These are phyloP conservation scores for Larimichthys polyactis DNA, from an alignment of 2,113 vertebrate genomes.

Conservation along the genomic window DNA sequence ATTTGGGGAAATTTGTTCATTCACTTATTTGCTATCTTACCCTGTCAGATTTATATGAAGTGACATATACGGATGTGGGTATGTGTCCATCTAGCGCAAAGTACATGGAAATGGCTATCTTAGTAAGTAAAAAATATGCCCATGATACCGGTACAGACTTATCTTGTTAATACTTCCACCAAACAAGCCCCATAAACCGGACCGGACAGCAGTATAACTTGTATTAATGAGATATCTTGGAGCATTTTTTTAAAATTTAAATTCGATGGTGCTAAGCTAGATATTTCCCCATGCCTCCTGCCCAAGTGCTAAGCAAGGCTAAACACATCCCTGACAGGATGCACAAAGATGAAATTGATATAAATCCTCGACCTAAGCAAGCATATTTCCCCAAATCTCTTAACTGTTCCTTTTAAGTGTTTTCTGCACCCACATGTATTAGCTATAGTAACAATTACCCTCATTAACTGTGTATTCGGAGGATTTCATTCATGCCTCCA, in stretches of 20 bases:
- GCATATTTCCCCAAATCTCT: conserved; percentile 26
- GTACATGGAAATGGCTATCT: conserved; percentile 8
- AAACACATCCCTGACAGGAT: conserved; percentile 10
- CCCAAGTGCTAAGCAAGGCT: not conserved
- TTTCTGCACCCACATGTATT: conserved; percentile 49
- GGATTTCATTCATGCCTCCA: conserved; percentile 31
- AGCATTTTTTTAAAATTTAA: not conserved
- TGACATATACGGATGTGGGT: not conserved
- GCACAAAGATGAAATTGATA: conserved; percentile 35
- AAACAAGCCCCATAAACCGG: no score
- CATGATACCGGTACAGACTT: not conserved
- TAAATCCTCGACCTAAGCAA: conserved; percentile 13
- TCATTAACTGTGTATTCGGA: conserved; percentile 44
- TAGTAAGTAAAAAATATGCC: not conserved
- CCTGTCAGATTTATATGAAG: conserved; percentile 23
- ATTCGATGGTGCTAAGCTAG: not conserved
- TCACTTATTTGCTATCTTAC: conserved; percentile 26
- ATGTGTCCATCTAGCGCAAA: conserved; percentile 5
- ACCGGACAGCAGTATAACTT: not conserved
- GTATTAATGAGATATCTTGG: conserved; percentile 3
- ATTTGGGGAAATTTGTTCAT: conserved; percentile 32
- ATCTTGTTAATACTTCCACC: not conserved
- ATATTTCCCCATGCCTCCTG: not conserved
- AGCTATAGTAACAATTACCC: conserved; percentile 31
- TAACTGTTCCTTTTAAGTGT: conserved; percentile 44